These are phyloP conservation scores for Cryptoblepharus egeriae DNA, from an alignment of 2,797 vertebrate genomes.

Conservation along the genomic window DNA sequence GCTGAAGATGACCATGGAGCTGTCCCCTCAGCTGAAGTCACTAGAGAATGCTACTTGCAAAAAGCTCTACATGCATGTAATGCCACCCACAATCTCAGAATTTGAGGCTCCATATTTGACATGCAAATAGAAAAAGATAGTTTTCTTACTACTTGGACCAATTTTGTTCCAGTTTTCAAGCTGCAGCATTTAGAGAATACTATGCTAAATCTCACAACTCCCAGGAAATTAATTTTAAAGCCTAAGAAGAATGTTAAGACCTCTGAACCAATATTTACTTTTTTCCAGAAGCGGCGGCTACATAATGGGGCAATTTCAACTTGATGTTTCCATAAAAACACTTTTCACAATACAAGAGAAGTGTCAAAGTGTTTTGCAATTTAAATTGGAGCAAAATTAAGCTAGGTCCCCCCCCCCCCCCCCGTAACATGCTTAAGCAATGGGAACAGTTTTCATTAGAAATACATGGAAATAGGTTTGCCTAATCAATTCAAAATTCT, in stretches of 20 bases:
- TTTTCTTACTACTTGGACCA: fast-evolving
- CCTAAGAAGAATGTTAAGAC: fast-evolving
- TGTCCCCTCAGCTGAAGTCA: background rate
- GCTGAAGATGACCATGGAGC: background rate
- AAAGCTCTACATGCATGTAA: background rate
- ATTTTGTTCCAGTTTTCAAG: background rate
- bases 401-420: background rate
- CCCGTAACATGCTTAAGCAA: background rate
- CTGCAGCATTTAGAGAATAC: background rate
- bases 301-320: background rate
- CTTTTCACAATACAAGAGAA: background rate
- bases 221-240: background rate
- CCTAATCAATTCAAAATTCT: background rate
- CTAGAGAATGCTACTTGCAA: background rate
- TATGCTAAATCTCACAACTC: background rate
- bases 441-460: constrained; percentile 2
- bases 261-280: background rate
- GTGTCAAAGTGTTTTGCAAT: background rate
- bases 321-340: constrained; percentile 4
- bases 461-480: background rate
- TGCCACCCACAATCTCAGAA: background rate
- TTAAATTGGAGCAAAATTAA: constrained; percentile 22
- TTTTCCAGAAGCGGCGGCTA: background rate
- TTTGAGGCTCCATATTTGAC: background rate
- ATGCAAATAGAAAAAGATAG: constrained; percentile 20